Evolutionary conservation across 2,797 vertebrate genomes (phyloP), one percentile per base, ranked within the genome.

Genomic region (Caiman crocodilus): DNA sequence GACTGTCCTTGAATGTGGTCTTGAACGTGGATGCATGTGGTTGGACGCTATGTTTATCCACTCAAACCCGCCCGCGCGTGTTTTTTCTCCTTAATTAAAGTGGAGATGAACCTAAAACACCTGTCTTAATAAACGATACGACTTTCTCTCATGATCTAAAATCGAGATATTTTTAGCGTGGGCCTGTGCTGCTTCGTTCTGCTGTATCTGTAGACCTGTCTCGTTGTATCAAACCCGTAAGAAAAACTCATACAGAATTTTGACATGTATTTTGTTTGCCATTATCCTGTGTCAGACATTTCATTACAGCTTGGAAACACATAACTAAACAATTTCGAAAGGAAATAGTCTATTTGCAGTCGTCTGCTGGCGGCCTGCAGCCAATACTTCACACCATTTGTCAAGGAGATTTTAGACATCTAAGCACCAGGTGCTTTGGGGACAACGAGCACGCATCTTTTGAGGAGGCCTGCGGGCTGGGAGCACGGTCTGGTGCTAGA

Each of bases 291-390:
- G 69, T 87, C 61, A 69, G 59, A 63, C 89, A 58, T 90, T 93
- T 92, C 30, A 30, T 95, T 96, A 81, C 71, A 50, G 83, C 16
- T 85, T 88, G 67, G 61, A 77, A 28, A 55, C 50, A 81, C 32
- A 4, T 60, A 90, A 74, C 58, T 93, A 82, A 94, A 76, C 73
- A 71, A 81, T 94, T 93, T 92, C 82, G 88, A 42, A 88, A 80
- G 85, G 67, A 92, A 87, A 84, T 63, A 28, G 32, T 15, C 42
- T 81, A 79, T 90, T 88, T 91, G 7, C 32, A 67, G 73, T 88
- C 65, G 14, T 79, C 50, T 74, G 63, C 84, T 84, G 28, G 73
- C 69, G 59, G 14, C 30, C 84, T 87, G 67, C 35, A 86, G 67
- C 85, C 35, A 80, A 2, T 32, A 5, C 35, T 88, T 82, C 28